Base-by-base conservation (phyloP, 2,113 vertebrate genomes). In the Sclerurus mexicanus region DNA sequence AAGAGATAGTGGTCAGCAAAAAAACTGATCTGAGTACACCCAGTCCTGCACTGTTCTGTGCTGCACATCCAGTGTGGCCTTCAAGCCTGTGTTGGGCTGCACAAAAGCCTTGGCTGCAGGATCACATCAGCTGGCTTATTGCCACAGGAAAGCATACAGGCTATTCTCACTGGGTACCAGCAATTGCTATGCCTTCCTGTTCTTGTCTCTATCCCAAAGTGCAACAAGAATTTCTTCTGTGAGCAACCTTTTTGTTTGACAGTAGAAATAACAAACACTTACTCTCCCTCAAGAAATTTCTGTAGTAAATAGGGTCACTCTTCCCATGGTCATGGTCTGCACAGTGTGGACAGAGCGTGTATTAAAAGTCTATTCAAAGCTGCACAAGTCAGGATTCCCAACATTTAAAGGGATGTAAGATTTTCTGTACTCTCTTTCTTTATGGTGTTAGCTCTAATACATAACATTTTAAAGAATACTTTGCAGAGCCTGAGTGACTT, bases 341-440 rank as follows among this genome's bases (percentile, higher is more conserved):
- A 35, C 0, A 4, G 10, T n/a, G 30, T 64, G n/a, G 40, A 39
- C 60, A 64, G 30, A 3, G 0, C 0, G 0, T 25, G n/a, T 23
- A 22, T 52, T 2, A 1, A 39, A 60, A 5, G 15, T 15, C 37
- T 44, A 5, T 76, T 90, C 19, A 79, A 68, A 68, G 19, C 9
- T 44, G 12, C 40, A 50, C 9, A 82, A 14, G 14, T 35, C 14
- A 21, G 15, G 14, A 30, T 18, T 68, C 50, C 52, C n/a, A 77
- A 37, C 4, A 30, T 20, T 13, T 66, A 60, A 68, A 95, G 4
- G 7, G 20, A 27, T 37, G 6, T 22, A 42, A 82, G 31, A 28
- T 42, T 63, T 64, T 18, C 33, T 64, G 4, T 53, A 53, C 7
- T 68, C 50, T 68, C 23, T 42, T 76, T 85, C 49, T 73, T 58